Evolutionary conservation across 2,113 vertebrate genomes (phyloP).

Genomic region (Elephas maximus): DNA sequence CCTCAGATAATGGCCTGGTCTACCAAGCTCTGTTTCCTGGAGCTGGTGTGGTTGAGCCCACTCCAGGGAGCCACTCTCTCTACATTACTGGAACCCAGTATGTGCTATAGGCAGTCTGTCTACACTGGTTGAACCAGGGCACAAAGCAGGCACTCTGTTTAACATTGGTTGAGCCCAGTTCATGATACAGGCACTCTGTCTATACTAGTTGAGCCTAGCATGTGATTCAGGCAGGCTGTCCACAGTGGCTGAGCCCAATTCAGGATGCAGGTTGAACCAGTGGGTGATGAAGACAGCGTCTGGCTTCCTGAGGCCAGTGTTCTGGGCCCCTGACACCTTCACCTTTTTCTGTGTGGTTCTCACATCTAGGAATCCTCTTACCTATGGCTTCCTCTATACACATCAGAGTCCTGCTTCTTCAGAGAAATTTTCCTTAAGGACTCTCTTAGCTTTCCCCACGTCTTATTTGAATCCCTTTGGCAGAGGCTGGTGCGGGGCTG

Average conservation of each 20-base stretch:
- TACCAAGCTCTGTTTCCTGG: neutral
- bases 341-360: neutral
- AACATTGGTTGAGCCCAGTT: neutral
- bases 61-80: neutral
- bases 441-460: neutral
- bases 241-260: neutral
- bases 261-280: neutral
- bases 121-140: neutral
- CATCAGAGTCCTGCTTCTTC: neutral
- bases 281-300: neutral
- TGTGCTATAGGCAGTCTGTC: neutral
- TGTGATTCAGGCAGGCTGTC: neutral
- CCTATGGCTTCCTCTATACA: neutral
- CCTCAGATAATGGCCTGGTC: neutral
- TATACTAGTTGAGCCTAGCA: neutral
- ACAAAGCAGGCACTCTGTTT: neutral
- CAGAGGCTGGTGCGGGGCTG: neutral
- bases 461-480: neutral
- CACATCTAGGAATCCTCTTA: neutral
- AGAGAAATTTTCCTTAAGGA: neutral
- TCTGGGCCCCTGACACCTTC: neutral
- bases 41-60: neutral
- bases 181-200: neutral
- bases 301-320: neutral
- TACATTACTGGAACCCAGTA: neutral